Evolutionary conservation across 1,140 invertebrate species (phyloP).

Genomic region (Anoplophora glabripennis): DNA sequence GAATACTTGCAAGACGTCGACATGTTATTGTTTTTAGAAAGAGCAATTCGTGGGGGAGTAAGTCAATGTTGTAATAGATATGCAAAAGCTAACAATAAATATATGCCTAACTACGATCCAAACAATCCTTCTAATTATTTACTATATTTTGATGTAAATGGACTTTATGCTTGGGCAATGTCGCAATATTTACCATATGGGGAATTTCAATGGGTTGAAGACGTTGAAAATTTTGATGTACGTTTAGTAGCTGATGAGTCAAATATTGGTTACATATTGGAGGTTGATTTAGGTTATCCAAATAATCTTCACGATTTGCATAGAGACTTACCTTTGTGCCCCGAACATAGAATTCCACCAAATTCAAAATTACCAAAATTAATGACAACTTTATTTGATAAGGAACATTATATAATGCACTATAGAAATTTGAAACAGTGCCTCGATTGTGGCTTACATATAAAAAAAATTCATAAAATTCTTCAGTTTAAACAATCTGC

Average conservation of each 20-base stretch:
- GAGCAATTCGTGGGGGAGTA: neutral
- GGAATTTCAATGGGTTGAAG: constrained; percentile 1
- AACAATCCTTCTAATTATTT: too few species aligned
- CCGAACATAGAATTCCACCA: constrained; percentile 34
- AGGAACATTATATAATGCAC: constrained; percentile 46
- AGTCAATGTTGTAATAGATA: constrained; percentile 3
- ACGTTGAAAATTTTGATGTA: neutral
- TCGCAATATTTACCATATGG: constrained; percentile 4
- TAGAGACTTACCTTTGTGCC: constrained; percentile 38
- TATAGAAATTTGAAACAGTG: constrained; percentile 29
- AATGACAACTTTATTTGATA: constrained; percentile 37
- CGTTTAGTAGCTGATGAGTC: neutral
- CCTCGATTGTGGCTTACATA: neutral
- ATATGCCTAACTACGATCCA: constrained; percentile 6
- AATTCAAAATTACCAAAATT: constrained; percentile 44
- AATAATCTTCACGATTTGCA: neutral
- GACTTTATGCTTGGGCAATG: constrained; percentile 2
- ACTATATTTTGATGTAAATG: neutral
- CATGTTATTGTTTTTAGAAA: too few species aligned
- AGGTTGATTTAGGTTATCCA: neutral
- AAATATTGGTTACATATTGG: constrained; percentile 4
- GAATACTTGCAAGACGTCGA: too few species aligned
- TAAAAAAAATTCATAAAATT: constrained; percentile 15
- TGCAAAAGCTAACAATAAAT: constrained; percentile 6
- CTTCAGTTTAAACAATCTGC: constrained; percentile 45